Evolutionary conservation across 1,140 invertebrate species (phyloP).

Genomic region (Dryas iulia): DNA sequence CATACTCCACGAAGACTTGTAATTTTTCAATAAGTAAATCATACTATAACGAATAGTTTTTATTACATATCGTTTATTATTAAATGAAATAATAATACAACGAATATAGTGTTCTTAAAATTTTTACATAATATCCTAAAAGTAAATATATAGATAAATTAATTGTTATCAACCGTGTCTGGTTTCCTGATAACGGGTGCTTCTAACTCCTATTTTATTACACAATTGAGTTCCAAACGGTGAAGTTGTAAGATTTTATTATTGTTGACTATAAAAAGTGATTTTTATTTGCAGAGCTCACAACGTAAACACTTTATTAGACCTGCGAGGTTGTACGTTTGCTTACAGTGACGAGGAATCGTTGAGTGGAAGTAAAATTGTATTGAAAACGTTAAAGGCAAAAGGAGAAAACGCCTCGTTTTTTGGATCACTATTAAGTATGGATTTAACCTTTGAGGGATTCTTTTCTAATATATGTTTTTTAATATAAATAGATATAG

Average conservation of each 20-base stretch:
- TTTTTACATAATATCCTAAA: conserved; percentile 24
- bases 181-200: conserved; percentile 58
- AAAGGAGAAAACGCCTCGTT: conserved; percentile 83
- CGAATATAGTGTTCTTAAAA: too few relatives aligned
- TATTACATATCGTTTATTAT: too few relatives aligned
- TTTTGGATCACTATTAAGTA: conserved; percentile 82
- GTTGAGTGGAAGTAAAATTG: conserved; percentile 80
- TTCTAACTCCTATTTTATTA: conserved; percentile 56
- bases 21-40: too few relatives aligned
- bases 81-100: too few relatives aligned
- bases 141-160: conserved; percentile 66
- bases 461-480: neutral
- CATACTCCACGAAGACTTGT: too few relatives aligned
- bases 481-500: too few relatives aligned
- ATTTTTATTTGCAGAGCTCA: conserved; percentile 67
- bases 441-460: conserved; percentile 7
- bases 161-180: conserved; percentile 67
- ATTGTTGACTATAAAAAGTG: conserved; percentile 29
- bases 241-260: neutral
- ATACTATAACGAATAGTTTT: too few relatives aligned
- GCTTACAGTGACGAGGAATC: conserved; percentile 81
- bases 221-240: conserved; percentile 47
- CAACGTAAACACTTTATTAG: conserved; percentile 81
- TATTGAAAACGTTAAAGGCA: conserved; percentile 80
- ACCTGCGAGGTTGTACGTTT: conserved; percentile 82